A percentile compares a stretch with the other conserved stretches of the same genome.
Conservation (phyloP, 1,140 invertebrate species). For the Calliopsis andreniformis region DNA sequence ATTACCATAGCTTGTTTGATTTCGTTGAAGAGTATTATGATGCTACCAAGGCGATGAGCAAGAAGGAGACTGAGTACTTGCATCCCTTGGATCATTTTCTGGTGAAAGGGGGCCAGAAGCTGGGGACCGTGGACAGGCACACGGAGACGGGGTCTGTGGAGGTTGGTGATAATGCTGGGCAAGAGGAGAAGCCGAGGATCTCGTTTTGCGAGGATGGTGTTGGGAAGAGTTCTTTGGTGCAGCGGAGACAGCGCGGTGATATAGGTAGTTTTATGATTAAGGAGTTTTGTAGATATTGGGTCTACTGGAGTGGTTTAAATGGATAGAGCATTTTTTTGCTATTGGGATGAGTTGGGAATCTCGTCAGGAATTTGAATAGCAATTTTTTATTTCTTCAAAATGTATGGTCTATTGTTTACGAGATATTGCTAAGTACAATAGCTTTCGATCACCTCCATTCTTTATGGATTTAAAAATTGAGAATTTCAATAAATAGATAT, state of each 20-base stretch:
- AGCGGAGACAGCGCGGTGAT: not conserved
- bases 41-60: conserved; percentile 27
- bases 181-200: conserved; percentile 14
- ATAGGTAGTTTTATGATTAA: not conserved
- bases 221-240: not conserved
- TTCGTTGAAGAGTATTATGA: conserved; percentile 66
- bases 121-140: conserved; percentile 50
- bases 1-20: conserved; percentile 65
- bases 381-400: too few species aligned
- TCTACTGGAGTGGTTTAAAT: too few species aligned
- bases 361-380: too few species aligned
- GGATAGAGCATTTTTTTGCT: too few species aligned
- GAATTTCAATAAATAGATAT: too few species aligned
- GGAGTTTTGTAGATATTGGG: too few species aligned
- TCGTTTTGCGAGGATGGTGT: not conserved
- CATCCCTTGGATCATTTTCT: conserved; percentile 74
- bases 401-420: too few species aligned
- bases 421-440: too few species aligned
- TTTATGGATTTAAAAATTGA: too few species aligned
- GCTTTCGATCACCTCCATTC: too few species aligned
- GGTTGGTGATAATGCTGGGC: not conserved
- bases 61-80: conserved; percentile 51
- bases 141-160: conserved; percentile 36
- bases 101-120: conserved; percentile 48
- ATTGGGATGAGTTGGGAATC: too few species aligned